A percentile compares a stretch with the other conserved stretches of the same genome.
phyloP scores from a whole-genome alignment of 2,113 vertebrate species.

The Orthochromis malagaraziensis region DNA sequence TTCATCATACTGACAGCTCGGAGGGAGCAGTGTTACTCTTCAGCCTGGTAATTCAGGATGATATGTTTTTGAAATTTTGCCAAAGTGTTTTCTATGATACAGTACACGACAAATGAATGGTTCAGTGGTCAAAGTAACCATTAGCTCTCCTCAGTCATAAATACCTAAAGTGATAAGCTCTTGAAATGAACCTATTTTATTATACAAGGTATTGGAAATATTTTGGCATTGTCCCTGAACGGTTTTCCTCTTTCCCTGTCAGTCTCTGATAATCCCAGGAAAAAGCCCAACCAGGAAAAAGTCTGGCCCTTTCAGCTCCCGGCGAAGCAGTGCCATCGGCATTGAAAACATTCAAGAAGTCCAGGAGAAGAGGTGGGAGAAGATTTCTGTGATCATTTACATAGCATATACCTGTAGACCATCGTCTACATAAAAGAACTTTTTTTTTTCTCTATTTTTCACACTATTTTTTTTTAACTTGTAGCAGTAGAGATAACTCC shows the following conservation, averaged over 20 bases:
- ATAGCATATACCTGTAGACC: not conserved
- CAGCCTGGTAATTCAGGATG: not conserved
- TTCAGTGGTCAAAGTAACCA: not conserved
- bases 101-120: not conserved
- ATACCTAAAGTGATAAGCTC: not conserved
- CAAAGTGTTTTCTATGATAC: not conserved
- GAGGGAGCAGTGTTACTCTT: not conserved
- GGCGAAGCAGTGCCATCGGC: slow-evolving; percentile 92
- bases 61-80: not conserved
- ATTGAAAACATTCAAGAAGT: slow-evolving; percentile 97
- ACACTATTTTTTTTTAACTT: not conserved
- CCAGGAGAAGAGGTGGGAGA: slow-evolving; percentile 82
- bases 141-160: not conserved
- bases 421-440: not conserved
- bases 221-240: not conserved
- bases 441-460: not conserved
- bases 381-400: not conserved
- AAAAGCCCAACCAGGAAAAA: slow-evolving; percentile 93
- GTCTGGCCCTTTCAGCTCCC: slow-evolving; percentile 86
- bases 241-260: slow-evolving; percentile 24
- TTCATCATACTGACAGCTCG: not conserved
- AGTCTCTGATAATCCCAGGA: slow-evolving; percentile 93
- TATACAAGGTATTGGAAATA: not conserved
- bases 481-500: slow-evolving; percentile 74
- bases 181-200: not conserved